Base-by-base conservation (phyloP, 1,140 invertebrate species). In the Lepidurus packardi region DNA sequence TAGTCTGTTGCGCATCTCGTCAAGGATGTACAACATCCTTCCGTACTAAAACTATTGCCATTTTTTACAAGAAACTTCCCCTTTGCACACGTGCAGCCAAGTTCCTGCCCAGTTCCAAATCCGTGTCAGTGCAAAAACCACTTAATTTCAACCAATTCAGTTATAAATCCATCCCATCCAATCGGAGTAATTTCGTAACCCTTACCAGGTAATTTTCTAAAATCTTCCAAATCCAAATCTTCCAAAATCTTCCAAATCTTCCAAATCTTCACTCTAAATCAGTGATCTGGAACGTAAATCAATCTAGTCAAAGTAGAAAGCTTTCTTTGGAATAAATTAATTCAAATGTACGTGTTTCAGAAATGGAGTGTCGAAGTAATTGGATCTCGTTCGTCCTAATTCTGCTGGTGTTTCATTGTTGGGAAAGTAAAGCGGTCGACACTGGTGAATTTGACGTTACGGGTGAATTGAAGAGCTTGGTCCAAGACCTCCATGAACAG, bases 11-110 rank as follows among this genome's bases (percentile, higher is more conserved):
- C 16, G 13, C 53, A 65, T 21, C 21, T 65, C 53, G 7, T 65
- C 53, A 65, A 9, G 53, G 53, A 65, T 65, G 53, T 65, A 65
- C 13, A 65, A 65, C 53, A 65, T 65, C 53, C 53, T 65, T 65
- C 53, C 53, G 13, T 21, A 65, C 13, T 65, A 21, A 65, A 7
- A 65, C 13, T 65, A 10, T 65, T 65, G 53, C 53, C 21, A 65
- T 13, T 16, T 65, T 13, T 13, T n/a, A 7, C 53, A 21, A 65
- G 5, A n/a, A 65, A 65, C 13, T 65, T 65, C 53, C 53, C 10
- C 21, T 21, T 34, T 34, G 34, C 34, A 34, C 3, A 34, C 34
- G 34, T 34, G 34, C 34, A 34, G 34, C 53, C 7, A 13, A 65
- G 53, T 65, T 65, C 53, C n/a, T 65, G 1, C 13, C 53, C 16